Conservation (phyloP, 2,113 vertebrate species). For the Pao palembangensis region DNA sequence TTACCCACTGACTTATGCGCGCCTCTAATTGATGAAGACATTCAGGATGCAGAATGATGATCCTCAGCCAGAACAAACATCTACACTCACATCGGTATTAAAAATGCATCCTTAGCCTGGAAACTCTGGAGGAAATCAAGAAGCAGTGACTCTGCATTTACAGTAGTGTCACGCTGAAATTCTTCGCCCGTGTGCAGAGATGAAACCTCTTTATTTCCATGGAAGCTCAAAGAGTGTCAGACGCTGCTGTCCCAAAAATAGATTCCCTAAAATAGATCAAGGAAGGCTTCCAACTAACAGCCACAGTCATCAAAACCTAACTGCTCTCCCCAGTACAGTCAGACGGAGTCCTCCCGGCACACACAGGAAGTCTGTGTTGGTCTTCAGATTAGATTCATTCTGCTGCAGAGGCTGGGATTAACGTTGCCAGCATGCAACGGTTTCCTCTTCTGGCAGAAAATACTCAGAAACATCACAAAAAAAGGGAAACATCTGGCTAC, state of each 20-base stretch:
- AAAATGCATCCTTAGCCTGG: background rate
- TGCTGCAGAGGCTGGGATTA: no score
- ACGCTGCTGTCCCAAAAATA: slow-evolving; percentile 34
- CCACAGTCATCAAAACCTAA: background rate
- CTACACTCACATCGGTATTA: background rate
- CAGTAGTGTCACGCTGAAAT: background rate
- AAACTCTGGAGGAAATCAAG: background rate
- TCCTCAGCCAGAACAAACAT: background rate
- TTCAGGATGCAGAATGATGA: no score
- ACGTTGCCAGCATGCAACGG: no score
- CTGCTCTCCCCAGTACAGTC: slow-evolving; percentile 1
- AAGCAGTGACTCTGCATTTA: slow-evolving; percentile 1
- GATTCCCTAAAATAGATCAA: slow-evolving; percentile 13
- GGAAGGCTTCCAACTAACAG: slow-evolving; percentile 4
- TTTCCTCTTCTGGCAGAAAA: no score
- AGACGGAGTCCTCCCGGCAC: background rate
- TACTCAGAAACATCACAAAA: no score
- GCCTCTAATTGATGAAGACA: background rate
- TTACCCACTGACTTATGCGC: background rate
- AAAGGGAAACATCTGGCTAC: no score
- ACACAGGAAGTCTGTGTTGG: background rate
- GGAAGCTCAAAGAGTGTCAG: slow-evolving; percentile 19
- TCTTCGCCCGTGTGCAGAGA: no score
- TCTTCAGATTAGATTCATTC: no score
- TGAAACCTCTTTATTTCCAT: background rate